Conservation (phyloP, 2,113 vertebrate species). For the Scytalopus superciliaris region DNA sequence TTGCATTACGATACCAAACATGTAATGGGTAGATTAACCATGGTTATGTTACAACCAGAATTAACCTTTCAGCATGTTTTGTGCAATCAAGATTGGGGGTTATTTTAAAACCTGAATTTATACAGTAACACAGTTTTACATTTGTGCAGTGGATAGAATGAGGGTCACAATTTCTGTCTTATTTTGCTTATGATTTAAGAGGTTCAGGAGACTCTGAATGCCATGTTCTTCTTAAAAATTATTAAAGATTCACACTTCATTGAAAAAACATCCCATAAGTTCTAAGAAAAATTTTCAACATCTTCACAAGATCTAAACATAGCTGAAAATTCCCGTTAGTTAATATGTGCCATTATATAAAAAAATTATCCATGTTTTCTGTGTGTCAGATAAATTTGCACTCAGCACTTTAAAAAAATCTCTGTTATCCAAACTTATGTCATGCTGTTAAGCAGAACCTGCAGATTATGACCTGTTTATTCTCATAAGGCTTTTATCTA, state of each 20-base stretch:
- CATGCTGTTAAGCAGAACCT: background rate
- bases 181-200: background rate
- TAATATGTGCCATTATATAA: background rate
- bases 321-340: background rate
- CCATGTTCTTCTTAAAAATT: background rate
- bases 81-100: background rate
- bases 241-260: background rate
- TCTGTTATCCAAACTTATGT: background rate
- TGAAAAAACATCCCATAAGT: background rate
- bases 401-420: background rate
- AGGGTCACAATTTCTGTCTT: background rate
- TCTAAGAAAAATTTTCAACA: background rate
- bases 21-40: background rate
- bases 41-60: background rate
- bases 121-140: background rate
- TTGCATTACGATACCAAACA: background rate
- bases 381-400: background rate
- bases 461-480: background rate
- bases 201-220: background rate
- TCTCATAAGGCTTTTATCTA: background rate
- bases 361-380: background rate
- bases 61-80: background rate
- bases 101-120: background rate
- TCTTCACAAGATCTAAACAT: background rate
- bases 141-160: background rate